phyloP scores from a whole-genome alignment of 2,888 invertebrate genomes.

The Drosophila pegasa region DNA sequence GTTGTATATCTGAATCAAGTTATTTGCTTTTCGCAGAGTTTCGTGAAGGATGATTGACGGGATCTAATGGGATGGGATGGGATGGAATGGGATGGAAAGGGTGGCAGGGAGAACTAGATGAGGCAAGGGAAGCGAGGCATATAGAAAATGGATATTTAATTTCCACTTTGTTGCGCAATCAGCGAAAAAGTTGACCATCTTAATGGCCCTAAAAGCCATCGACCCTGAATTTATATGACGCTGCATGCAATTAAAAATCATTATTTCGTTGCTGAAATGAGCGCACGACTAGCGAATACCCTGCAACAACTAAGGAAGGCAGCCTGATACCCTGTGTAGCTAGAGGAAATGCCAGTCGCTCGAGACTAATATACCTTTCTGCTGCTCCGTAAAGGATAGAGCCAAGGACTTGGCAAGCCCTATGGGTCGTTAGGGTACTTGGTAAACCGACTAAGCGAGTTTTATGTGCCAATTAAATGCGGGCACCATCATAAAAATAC shows the following conservation, averaged over 20 bases:
- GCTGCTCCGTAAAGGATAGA: not conserved
- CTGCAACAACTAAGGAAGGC: not conserved
- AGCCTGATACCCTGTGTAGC: no score
- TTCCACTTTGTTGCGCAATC: conserved; percentile 39
- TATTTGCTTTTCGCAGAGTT: conserved; percentile 73
- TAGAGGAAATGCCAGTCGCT: no score
- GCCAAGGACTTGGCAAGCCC: not conserved
- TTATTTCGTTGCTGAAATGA: conserved; percentile 5
- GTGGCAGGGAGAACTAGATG: not conserved
- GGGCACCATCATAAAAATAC: conserved; percentile 54
- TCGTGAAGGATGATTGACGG: conserved; percentile 5
- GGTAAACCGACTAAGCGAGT: conserved; percentile 40
- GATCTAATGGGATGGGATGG: no score
- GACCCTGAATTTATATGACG: conserved; percentile 25
- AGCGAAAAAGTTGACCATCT: conserved; percentile 5
- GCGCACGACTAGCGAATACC: not conserved
- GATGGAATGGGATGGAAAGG: not conserved
- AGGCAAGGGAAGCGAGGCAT: not conserved
- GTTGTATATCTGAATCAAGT: conserved; percentile 78
- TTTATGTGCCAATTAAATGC: conserved; percentile 61
- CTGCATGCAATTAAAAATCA: conserved; percentile 51
- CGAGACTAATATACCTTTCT: not conserved
- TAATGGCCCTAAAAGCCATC: conserved; percentile 22
- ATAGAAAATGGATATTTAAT: conserved; percentile 11
- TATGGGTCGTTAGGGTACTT: conserved; percentile 11